Conservation (phyloP, 2,113 vertebrate genomes). For the Calyptommatus sinebrachiatus region DNA sequence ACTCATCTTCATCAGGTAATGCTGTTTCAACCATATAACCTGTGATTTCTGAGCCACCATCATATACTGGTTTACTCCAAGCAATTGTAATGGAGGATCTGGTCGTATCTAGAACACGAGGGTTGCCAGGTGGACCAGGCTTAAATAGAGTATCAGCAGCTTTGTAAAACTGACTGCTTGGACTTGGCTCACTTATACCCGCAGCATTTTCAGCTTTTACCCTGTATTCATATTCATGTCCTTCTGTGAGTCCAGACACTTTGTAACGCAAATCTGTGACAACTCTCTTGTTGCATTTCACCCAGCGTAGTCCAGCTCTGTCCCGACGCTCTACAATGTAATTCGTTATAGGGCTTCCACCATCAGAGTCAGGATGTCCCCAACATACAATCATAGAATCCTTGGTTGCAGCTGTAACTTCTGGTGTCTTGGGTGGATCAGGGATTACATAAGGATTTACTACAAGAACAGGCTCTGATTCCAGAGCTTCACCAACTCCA, state of each 20-base stretch:
- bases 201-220: constrained; percentile 93
- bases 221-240: constrained; percentile 95
- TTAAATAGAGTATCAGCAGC: constrained; percentile 88
- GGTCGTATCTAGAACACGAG: constrained; percentile 91
- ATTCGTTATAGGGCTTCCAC: constrained; percentile 90
- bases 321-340: constrained; percentile 93
- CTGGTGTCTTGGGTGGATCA: constrained; percentile 88
- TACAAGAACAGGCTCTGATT: constrained; percentile 87
- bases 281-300: constrained; percentile 92
- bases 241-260: constrained; percentile 84
- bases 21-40: constrained; percentile 94
- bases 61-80: constrained; percentile 97
- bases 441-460: constrained; percentile 89
- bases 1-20: constrained; percentile 91
- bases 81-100: constrained; percentile 95
- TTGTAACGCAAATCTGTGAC: constrained; percentile 93
- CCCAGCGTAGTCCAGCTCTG: constrained; percentile 87
- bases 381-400: constrained; percentile 96
- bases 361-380: constrained; percentile 89
- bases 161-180: constrained; percentile 87
- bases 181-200: constrained; percentile 88
- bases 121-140: constrained; percentile 91
- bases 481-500: constrained; percentile 89
- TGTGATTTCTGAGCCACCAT: constrained; percentile 93
- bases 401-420: constrained; percentile 90